Base-by-base conservation (phyloP, 2,888 invertebrate species). In the Macrosiphum euphorbiae region DNA sequence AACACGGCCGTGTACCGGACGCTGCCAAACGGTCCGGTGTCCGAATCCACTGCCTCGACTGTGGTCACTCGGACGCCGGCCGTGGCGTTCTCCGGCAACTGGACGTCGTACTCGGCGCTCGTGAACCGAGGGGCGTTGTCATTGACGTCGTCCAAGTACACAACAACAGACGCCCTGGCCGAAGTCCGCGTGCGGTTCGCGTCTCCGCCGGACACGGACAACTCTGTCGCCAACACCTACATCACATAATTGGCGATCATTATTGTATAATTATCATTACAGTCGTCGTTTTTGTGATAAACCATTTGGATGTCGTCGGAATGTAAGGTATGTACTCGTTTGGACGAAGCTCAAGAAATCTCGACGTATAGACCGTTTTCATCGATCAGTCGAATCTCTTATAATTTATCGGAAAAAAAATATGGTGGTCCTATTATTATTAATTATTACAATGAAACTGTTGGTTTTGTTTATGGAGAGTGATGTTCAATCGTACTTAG, bases 81-180 rank as follows among this genome's bases (percentile, higher is more conserved):
- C 47, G 97, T 97, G 85, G 98, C 97, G 95, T 98, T 98, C 96
- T 99, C 99, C 0, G 97, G 97, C 50, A 99, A 96, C 92, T 97
- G 97, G 0, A 97, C 97, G 58, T 97, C 96, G 95, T 99, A 99
- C 1, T 97, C 96, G 84, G 97, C 96, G 95, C 97, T 97, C 28
- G 97, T 96, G 95, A 99, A 99, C 94, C 97, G 96, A 2, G 99
- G 99, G 55, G 97, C 96, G 96, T 98, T 98, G 95, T 99, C 99
- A 95, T 99, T 99, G 20, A 97, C 96, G 95, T 99, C 99, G 95
- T 97, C 97, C 52, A 99, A 96, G 95, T 98, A 97, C 26, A 98
- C 98, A 2, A 97, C 97, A 0, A 98, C 97, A 94, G 97, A 97
- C 16, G 98, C 98, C 91, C 96, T 97, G 8, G 97, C 97, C 92